Evolutionary conservation across 2,888 invertebrate species (phyloP), one percentile per base, ranked within the genome.

Genomic region (Leucoma salicis): DNA sequence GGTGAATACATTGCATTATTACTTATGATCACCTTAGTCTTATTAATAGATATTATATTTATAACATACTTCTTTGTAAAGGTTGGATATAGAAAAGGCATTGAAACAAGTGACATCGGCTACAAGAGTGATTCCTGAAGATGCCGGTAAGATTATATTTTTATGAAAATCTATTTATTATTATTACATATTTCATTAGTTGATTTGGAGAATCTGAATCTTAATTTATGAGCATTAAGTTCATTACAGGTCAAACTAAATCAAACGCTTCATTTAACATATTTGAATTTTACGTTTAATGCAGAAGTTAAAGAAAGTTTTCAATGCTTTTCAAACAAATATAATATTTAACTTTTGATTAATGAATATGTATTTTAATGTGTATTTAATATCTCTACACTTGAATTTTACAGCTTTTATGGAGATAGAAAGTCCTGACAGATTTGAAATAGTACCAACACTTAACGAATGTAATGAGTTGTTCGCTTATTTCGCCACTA

Each of bases 381-480:
- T n/a, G n/a, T n/a, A n/a, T n/a, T n/a, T n/a, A 27, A n/a, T 11
- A 10, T 27, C 1, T 1, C 2, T 27, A 27, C 25, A 13, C 14
- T 21, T 33, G 14, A 42, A 32, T 39, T 31, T 70, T 67, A 6
- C 49, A 92, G 93, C 92, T 16, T 94, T 94, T 57, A 81, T 90
- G 59, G 92, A 92, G 62, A 91, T 94, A 35, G 93, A 94, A 51
- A 91, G 90, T 60, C 90, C 92, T 5, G 86, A 90, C 25, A 76
- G 84, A 15, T 90, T 92, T 57, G 94, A 94, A 46, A 66, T 94
- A 15, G 63, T 70, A 37, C 90, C 90, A 27, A 83, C 93, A 2
- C 92, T 93, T 32, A 93, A 92, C 36, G 95, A 96, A 68, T 95
- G 95, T 63, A 94, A 95, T 71, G 96, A 96, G 69, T 82, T 96